Base-by-base conservation (phyloP, 2,888 invertebrate genomes). In the Deilephila elpenor region DNA sequence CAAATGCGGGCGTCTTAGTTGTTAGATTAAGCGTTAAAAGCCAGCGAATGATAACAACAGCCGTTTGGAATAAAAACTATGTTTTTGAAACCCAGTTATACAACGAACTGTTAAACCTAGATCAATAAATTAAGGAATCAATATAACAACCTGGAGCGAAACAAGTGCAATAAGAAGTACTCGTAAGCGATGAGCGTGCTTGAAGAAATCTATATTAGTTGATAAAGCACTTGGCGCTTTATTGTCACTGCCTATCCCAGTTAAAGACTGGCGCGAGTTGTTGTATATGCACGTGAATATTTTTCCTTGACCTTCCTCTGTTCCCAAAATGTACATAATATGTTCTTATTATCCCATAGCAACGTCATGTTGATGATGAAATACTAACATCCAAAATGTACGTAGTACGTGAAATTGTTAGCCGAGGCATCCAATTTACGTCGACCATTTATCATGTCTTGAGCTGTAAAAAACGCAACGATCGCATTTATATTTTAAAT, bases 391-490 rank as follows among this genome's bases (percentile, higher is more conserved):
- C 19, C 25, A 67, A 67, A 67, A 51, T 67, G 25, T 67, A 67
- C 37, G 11, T 64, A 67, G n/a, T 67, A 51, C 67, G 51, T 51
- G 44, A 67, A 44, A 67, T 51, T 51, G 67, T 67, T 51, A 67
- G 51, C 67, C 51, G 67, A 67, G 67, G 67, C 25, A 67, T 67
- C 67, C 51, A 51, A 67, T 67, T 67, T 67, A 67, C 67, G 67
- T 67, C 44, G 67, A 51, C 25, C 67, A 67, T 67, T 67, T 67
- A 67, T 67, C 67, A 67, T 67, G 67, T 67, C 25, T 67, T 67
- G 67, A 25, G 67, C 67, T 67, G 51, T 67, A 67, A 67, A 67
- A 67, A 67, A 51, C 51, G 37, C 67, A 25, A 67, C 67, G 67
- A 67, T 67, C 67, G 51, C 67, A 67, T 44, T 67, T 67, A 51